Conservation (phyloP, 2,888 invertebrate genomes). For the Pristionchus entomophagus region DNA sequence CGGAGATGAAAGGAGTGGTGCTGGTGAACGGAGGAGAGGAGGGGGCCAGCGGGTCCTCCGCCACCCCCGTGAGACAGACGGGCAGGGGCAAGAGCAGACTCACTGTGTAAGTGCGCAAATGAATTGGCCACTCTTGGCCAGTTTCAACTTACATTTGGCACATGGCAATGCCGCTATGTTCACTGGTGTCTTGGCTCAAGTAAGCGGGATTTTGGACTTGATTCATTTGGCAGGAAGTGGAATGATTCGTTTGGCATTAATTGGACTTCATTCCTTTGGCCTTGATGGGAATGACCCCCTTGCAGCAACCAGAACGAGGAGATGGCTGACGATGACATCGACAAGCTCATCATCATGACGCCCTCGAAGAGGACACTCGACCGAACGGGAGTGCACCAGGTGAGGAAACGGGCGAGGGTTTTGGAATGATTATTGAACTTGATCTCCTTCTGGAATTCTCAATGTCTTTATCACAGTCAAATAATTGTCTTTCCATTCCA, state of each 20-base stretch:
- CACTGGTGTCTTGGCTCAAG: too few species aligned
- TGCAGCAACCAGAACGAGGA: slow-evolving; percentile 78
- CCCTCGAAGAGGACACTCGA: slow-evolving; percentile 84
- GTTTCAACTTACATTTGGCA: too few species aligned
- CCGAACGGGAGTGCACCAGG: slow-evolving; percentile 84
- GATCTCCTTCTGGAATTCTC: not conserved
- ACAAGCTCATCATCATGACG: slow-evolving; percentile 89
- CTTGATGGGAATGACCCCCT: too few species aligned
- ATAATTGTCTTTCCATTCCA: too few species aligned
- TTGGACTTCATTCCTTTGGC: too few species aligned
- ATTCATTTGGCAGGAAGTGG: too few species aligned
- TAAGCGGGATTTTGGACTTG: too few species aligned
- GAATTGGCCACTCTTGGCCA: too few species aligned
- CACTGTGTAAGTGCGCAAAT: not conserved
- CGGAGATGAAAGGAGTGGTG: slow-evolving; percentile 84
- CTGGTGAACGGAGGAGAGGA: slow-evolving; percentile 37
- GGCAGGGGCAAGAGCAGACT: slow-evolving; percentile 47
- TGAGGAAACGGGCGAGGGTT: not conserved
- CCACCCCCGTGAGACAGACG: slow-evolving; percentile 13
- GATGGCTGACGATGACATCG: slow-evolving; percentile 73
- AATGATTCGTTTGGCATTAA: too few species aligned
- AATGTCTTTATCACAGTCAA: too few species aligned
- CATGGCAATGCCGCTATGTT: too few species aligned
- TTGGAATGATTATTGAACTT: slow-evolving; percentile 75
- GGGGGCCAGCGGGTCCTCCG: not conserved